A percentile compares a stretch with the other conserved stretches of the same genome.
These are phyloP conservation scores for Choloepus didactylus DNA, from an alignment of 2,797 vertebrate species.

Conservation along the genomic window DNA sequence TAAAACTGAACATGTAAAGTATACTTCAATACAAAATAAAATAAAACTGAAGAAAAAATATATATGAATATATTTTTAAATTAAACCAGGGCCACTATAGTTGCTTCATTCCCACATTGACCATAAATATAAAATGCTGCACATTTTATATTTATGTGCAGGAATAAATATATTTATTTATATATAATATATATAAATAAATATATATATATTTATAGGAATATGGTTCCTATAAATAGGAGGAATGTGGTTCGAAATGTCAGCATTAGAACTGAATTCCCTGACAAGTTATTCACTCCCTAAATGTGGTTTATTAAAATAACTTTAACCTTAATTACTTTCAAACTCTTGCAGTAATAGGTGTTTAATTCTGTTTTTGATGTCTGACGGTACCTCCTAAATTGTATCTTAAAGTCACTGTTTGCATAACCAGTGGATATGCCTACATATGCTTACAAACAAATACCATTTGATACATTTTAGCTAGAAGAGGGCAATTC, in stretches of 20 bases:
- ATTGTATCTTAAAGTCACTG: constrained; percentile 30
- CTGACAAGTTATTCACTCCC: neutral
- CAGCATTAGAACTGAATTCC: neutral
- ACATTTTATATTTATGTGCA: no score
- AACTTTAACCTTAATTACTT: neutral
- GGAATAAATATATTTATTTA: no score
- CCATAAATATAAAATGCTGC: constrained; percentile 32
- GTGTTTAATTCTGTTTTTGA: neutral
- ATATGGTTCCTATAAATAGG: no score
- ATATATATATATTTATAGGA: no score
- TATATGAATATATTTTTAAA: neutral
- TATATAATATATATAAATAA: no score
- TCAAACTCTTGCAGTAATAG: neutral
- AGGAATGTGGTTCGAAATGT: neutral
- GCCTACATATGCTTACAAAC: neutral
- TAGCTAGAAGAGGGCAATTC: neutral
- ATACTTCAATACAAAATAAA: constrained; percentile 3
- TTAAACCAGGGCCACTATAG: neutral
- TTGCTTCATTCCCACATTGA: constrained; percentile 1
- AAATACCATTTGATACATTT: neutral
- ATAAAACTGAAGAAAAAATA: neutral
- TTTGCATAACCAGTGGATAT: neutral
- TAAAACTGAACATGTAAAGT: neutral
- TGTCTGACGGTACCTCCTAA: neutral
- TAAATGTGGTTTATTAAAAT: constrained; percentile 38